Evolutionary conservation across 2,113 vertebrate genomes (phyloP), one percentile per base, ranked within the genome.

Genomic region (Chiloscyllium plagiosum): DNA sequence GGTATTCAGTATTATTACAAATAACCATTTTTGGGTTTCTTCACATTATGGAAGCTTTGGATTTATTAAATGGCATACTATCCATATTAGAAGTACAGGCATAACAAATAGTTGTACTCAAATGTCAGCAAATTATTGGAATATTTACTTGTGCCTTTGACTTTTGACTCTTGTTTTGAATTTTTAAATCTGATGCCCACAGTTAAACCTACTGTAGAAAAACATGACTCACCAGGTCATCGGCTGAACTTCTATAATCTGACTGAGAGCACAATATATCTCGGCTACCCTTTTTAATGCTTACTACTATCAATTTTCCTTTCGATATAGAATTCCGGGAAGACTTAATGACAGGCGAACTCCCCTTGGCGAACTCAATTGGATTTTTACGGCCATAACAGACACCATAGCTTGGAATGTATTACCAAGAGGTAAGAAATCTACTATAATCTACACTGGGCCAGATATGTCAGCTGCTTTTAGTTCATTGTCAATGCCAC

Each of bases 361-460:
- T 0, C 99, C 99, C 0, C 98, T 99, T 95, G 99, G 99, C 68
- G 99, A 99, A 96, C 98, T 99, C 96, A 99, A 99, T 97, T 99
- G 99, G 99, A 99, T 99, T 97, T 99, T 99, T 98, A 99, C 99
- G 0, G 99, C 99, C 29, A 99, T 99, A 97, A 99, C 99, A 0
- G 99, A 99, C 97, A 99, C 99, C 65, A 99, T 99, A 0, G 99
- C 99, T 0, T 99, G 99, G 99, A 99, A 99, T 0, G 99, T 99
- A 95, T 97, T 99, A 96, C 99, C 99, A 0, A 98, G 99, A 98
- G 99, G 99, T 99, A 96, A 96, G 97, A 70, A n/a, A n/a, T 90
- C 76, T 87, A 66, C 72, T 76, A 26, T 20, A 95, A 37, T 93
- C n/a, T 80, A 15, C 22, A 6, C 33, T 66, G n/a, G 89, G 89